Percentiles rank a stretch among this genome's conserved stretches.
Evolutionary conservation across 1,140 invertebrate species (phyloP).

Genomic region (Arctopsyche grandis): DNA sequence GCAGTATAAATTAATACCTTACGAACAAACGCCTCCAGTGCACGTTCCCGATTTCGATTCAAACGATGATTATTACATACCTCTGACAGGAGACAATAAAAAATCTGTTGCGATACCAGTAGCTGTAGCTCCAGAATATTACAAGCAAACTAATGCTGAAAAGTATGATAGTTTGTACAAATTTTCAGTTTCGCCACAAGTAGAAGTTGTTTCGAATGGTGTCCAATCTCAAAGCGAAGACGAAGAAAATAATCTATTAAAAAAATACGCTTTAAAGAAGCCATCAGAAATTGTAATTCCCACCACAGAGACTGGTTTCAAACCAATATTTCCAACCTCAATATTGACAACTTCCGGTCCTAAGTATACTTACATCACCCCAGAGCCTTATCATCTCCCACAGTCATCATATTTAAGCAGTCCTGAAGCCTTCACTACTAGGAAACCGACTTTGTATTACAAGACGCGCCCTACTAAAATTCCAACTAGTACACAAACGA

Average conservation of each 20-base stretch:
- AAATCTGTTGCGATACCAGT: constrained; percentile 56
- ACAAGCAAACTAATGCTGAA: background rate
- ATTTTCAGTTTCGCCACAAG: constrained; percentile 5
- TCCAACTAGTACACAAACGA: background rate
- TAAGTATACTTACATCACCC: constrained; percentile 45
- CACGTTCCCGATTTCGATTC: constrained; percentile 52
- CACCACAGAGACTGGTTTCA: constrained; percentile 61
- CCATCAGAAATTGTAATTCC: background rate
- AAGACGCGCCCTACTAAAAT: constrained; percentile 35
- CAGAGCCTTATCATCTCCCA: background rate
- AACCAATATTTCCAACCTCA: constrained; percentile 59
- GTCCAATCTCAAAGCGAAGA: background rate
- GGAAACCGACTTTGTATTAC: constrained; percentile 42
- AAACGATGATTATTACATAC: constrained; percentile 48
- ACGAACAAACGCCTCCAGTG: constrained; percentile 64
- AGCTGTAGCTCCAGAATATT: constrained; percentile 18
- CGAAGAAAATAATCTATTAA: background rate
- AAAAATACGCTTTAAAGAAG: constrained; percentile 27
- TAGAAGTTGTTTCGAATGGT: background rate
- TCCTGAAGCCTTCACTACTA: constrained; percentile 36
- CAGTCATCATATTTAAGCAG: background rate
- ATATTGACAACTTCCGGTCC: constrained; percentile 39
- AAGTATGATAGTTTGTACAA: constrained; percentile 20
- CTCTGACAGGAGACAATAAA: constrained; percentile 41
- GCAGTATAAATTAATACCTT: constrained; percentile 64